phyloP scores from a whole-genome alignment of 2,888 invertebrate genomes.

The Polydrusus tereticollis region DNA sequence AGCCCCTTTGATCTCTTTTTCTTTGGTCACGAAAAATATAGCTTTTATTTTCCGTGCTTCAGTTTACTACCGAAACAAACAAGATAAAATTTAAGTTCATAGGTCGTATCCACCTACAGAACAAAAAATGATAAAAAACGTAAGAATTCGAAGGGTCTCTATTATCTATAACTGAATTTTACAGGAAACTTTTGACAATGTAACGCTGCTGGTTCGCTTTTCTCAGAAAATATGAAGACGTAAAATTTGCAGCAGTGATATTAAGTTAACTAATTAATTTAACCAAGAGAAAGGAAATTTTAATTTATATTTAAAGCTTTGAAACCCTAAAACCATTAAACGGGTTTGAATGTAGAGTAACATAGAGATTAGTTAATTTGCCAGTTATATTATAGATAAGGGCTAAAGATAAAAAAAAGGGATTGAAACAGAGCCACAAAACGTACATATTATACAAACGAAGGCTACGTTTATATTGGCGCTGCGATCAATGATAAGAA shows the following conservation, averaged over 20 bases:
- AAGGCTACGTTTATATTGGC: too few species aligned
- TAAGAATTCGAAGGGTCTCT: background rate
- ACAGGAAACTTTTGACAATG: background rate
- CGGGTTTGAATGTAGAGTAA: too few species aligned
- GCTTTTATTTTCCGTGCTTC: background rate
- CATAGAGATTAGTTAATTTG: too few species aligned
- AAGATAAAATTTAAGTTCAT: background rate
- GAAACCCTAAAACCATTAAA: too few species aligned
- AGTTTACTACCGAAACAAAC: background rate
- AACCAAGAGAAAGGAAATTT: too few species aligned
- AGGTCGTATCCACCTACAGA: slow-evolving; percentile 9
- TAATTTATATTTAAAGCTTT: too few species aligned
- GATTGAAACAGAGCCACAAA: too few species aligned
- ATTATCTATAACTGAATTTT: background rate
- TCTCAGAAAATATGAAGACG: background rate
- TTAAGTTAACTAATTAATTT: too few species aligned
- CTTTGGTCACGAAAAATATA: background rate
- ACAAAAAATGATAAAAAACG: background rate
- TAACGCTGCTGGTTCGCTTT: background rate
- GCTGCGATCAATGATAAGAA: too few species aligned
- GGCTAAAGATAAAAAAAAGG: too few species aligned
- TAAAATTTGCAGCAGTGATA: background rate
- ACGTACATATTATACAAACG: too few species aligned
- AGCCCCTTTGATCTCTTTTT: background rate
- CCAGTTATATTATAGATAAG: too few species aligned